These are phyloP conservation scores for Diplolepis rosae DNA, from an alignment of 2,888 invertebrate species.

Conservation along the genomic window DNA sequence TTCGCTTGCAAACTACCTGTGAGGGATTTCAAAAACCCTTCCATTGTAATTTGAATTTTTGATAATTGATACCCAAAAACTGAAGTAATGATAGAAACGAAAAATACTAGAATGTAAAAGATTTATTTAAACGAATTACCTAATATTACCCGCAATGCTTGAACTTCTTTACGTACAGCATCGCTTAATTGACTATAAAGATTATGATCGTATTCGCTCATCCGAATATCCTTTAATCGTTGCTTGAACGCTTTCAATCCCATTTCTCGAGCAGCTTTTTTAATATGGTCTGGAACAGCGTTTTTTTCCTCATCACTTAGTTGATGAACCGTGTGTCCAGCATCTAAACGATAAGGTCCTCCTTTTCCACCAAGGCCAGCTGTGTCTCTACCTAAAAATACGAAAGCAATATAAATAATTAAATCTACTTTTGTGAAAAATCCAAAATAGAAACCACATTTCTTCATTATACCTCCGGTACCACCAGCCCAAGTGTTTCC, in stretches of 20 bases:
- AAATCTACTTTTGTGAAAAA: no score
- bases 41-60: not conserved
- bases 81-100: no score
- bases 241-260: constrained; percentile 91
- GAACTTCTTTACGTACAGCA: constrained; percentile 88
- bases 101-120: not conserved
- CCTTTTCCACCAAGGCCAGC: constrained; percentile 97
- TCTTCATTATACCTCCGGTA: constrained; percentile 86
- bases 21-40: not conserved
- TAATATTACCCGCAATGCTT: constrained; percentile 88
- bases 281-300: constrained; percentile 91
- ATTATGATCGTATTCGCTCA: constrained; percentile 95
- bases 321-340: constrained; percentile 95
- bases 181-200: constrained; percentile 88
- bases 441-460: no score
- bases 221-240: constrained; percentile 90
- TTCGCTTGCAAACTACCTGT: constrained; percentile 87
- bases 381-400: constrained; percentile 81
- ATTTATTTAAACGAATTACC: constrained; percentile 71
- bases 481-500: constrained; percentile 99
- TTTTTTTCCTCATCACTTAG: constrained; percentile 92
- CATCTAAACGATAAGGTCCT: constrained; percentile 95
- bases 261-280: constrained; percentile 94
- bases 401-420: not conserved
- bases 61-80: not conserved